Evolutionary conservation across 37 sponge, comb jelly and placozoan genomes (phyloP).

Genomic region (Crambe crambe): DNA sequence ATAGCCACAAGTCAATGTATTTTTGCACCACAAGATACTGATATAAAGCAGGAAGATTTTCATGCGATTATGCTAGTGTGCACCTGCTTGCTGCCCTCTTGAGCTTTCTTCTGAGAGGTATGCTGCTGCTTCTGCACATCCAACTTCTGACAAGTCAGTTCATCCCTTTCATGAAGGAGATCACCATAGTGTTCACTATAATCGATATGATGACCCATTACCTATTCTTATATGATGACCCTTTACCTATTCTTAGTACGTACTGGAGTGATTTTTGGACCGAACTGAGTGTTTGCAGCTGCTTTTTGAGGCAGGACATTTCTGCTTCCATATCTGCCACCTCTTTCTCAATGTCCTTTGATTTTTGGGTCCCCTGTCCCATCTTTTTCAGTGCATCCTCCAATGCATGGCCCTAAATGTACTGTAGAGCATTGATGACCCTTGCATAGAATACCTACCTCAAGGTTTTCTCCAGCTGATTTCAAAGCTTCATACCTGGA

Average conservation of each 20-base stretch:
- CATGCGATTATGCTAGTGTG: not conserved
- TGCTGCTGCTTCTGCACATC: not conserved
- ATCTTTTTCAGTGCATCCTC: slow-evolving; percentile 1
- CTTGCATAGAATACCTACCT: too few relatives aligned
- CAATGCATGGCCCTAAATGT: slow-evolving; percentile 10
- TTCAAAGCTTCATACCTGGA: slow-evolving; percentile 38
- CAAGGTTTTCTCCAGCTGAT: not conserved
- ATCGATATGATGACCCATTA: too few relatives aligned
- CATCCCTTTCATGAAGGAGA: slow-evolving; percentile 18
- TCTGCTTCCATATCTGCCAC: slow-evolving; percentile 1
- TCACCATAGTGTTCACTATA: slow-evolving; percentile 43
- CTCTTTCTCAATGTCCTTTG: slow-evolving; percentile 11
- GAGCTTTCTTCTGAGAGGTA: slow-evolving; percentile 8
- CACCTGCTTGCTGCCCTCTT: slow-evolving; percentile 25
- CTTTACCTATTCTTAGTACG: not conserved
- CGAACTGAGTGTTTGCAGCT: slow-evolving; percentile 32
- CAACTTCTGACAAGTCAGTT: slow-evolving; percentile 3
- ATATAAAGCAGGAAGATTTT: not conserved
- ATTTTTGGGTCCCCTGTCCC: not conserved
- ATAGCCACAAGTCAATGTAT: not conserved
- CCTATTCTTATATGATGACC: not conserved
- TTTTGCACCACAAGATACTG: not conserved
- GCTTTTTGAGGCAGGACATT: slow-evolving; percentile 24
- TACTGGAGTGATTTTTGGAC: slow-evolving; percentile 32
- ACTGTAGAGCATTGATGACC: not conserved